These are phyloP conservation scores for Potorous gilbertii DNA, from an alignment of 2,797 vertebrate genomes.

Conservation along the genomic window DNA sequence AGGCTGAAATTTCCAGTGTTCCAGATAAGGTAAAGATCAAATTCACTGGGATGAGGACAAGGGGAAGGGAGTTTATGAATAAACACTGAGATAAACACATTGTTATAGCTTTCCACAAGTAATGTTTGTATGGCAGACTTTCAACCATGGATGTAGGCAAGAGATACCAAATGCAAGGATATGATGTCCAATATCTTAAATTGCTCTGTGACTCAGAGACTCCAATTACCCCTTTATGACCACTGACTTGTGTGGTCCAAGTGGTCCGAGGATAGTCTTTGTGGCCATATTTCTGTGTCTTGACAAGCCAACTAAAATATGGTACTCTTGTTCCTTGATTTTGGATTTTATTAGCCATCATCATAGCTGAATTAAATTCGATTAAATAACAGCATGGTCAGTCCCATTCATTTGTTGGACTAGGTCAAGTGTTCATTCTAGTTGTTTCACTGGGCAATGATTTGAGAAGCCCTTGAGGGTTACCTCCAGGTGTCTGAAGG, in stretches of 20 bases:
- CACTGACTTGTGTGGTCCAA: constrained; percentile 1
- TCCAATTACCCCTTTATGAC: background rate
- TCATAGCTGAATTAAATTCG: background rate
- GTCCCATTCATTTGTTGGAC: background rate
- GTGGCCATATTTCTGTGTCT: background rate
- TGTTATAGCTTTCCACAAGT: background rate
- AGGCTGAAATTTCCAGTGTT: background rate
- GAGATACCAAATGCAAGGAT: background rate
- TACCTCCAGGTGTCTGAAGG: background rate
- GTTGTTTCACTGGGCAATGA: background rate
- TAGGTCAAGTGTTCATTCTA: background rate
- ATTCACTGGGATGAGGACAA: background rate
- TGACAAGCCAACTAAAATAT: background rate
- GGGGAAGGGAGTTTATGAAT: background rate
- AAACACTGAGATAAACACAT: background rate
- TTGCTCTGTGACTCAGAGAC: background rate
- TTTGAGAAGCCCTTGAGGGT: background rate
- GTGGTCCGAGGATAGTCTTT: background rate
- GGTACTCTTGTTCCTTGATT: background rate
- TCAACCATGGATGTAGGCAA: background rate
- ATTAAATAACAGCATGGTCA: background rate
- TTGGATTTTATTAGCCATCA: background rate
- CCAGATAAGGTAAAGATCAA: background rate
- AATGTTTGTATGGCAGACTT: background rate
- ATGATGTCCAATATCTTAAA: background rate